These are phyloP conservation scores for Trigoniulus corallinus DNA, from an alignment of 1,140 invertebrate species.

Conservation along the genomic window DNA sequence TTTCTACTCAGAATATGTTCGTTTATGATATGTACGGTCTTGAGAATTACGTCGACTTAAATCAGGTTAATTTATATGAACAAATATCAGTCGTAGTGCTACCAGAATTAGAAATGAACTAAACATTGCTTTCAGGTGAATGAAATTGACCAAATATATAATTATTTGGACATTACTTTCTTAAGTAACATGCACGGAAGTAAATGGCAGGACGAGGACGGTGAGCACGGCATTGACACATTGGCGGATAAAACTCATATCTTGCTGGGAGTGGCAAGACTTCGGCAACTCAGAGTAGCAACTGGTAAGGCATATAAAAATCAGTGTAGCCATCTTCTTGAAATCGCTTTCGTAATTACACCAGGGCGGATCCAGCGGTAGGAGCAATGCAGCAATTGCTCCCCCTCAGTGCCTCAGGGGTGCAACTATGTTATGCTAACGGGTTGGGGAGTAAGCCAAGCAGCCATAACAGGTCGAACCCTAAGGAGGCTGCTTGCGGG, in stretches of 20 bases:
- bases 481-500: too few relatives aligned
- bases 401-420: too few relatives aligned
- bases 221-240: background rate
- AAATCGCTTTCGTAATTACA: too few relatives aligned
- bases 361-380: too few relatives aligned
- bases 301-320: too few relatives aligned
- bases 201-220: background rate
- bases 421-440: too few relatives aligned
- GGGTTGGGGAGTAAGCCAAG: too few relatives aligned
- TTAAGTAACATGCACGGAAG: background rate
- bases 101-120: background rate
- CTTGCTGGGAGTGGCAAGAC: background rate
- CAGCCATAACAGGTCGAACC: too few relatives aligned
- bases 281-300: background rate
- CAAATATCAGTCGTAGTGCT: background rate
- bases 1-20: background rate
- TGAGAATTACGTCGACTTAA: too few relatives aligned
- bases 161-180: background rate
- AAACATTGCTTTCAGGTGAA: background rate
- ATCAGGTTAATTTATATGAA: background rate
- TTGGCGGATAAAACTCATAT: background rate
- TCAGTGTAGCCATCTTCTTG: too few relatives aligned
- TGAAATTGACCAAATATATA: background rate
- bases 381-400: too few relatives aligned
- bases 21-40: background rate